Evolutionary conservation across 2,113 vertebrate species (phyloP).

Genomic region (Cairina moschata): DNA sequence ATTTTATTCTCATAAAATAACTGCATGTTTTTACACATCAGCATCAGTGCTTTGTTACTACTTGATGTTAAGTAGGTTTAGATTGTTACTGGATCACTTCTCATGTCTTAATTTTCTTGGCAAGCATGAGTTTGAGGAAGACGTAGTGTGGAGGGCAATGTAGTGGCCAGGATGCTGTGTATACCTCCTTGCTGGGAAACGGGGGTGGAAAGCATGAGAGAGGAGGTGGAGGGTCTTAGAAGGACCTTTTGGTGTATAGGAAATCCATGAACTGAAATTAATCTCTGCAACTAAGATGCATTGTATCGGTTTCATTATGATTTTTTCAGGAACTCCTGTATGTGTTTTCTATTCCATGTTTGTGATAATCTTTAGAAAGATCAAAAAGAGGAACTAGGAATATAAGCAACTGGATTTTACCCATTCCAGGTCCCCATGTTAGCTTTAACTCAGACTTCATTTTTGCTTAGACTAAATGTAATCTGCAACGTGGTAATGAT

Average conservation of each 20-base stretch:
- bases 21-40: not conserved
- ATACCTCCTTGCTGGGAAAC: not conserved
- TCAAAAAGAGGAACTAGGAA: not conserved
- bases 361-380: not conserved
- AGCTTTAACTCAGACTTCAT: not conserved
- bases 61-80: fast-evolving
- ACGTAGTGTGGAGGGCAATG: not conserved
- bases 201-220: too few relatives aligned
- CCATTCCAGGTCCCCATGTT: fast-evolving
- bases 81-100: too few relatives aligned
- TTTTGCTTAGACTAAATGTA: not conserved
- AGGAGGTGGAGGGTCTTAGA: not conserved
- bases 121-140: not conserved
- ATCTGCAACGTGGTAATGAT: not conserved
- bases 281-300: not conserved
- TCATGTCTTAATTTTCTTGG: not conserved
- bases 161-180: not conserved
- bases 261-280: not conserved
- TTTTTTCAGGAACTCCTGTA: not conserved
- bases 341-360: not conserved
- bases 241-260: not conserved
- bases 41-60: fast-evolving
- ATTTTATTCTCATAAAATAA: not conserved
- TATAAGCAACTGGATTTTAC: not conserved
- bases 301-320: not conserved